phyloP scores from a whole-genome alignment of 2,797 vertebrate species.

The Enteromius paludinosus region DNA sequence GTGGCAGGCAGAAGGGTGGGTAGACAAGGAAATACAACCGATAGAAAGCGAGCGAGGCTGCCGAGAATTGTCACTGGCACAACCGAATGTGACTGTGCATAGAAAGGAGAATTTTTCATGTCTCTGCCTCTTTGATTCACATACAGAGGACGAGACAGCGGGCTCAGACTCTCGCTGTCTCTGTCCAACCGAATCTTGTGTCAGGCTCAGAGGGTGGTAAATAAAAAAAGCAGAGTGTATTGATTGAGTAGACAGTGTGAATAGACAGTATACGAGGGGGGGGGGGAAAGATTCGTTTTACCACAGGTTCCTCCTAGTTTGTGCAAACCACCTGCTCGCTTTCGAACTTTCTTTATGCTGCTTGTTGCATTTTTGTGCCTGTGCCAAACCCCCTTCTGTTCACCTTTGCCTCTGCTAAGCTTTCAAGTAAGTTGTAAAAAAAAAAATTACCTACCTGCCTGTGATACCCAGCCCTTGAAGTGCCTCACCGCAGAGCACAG shows the following conservation, averaged over 20 bases:
- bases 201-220: slow-evolving; percentile 38
- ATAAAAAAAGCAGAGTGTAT: slow-evolving; percentile 26
- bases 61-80: slow-evolving; percentile 32
- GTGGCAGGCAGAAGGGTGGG: neutral
- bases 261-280: neutral
- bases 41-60: slow-evolving; percentile 5
- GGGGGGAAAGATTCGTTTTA: neutral
- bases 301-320: neutral
- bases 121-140: slow-evolving; percentile 45
- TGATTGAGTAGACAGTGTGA: slow-evolving; percentile 19
- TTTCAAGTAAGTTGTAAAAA: slow-evolving; percentile 24
- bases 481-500: slow-evolving; percentile 50
- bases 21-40: slow-evolving; percentile 16
- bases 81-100: slow-evolving; percentile 44
- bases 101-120: slow-evolving; percentile 42
- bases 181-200: slow-evolving; percentile 31
- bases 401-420: slow-evolving; percentile 38
- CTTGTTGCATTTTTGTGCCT: slow-evolving; percentile 16
- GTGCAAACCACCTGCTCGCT: slow-evolving; percentile 34
- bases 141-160: slow-evolving; percentile 42
- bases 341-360: slow-evolving; percentile 5
- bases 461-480: slow-evolving; percentile 42
- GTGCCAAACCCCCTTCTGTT: slow-evolving; percentile 27
- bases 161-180: slow-evolving; percentile 32
- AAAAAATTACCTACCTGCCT: slow-evolving; percentile 32